A percentile compares a stretch with the other conserved stretches of the same genome.
Evolutionary conservation across 2,888 invertebrate genomes (phyloP).

Genomic region (Brenthis hecate): DNA sequence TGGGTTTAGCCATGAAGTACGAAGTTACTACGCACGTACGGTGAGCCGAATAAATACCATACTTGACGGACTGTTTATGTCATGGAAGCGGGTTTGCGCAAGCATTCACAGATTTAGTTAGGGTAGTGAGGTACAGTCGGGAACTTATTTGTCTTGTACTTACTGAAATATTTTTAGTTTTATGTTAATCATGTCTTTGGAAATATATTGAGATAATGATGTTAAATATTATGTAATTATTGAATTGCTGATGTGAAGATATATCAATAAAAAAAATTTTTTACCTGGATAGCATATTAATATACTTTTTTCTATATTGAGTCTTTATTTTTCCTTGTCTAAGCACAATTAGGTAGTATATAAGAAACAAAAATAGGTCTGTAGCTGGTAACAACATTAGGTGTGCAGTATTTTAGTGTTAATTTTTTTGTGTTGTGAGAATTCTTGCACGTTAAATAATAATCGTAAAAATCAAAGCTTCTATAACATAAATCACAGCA

Average conservation of each 20-base stretch:
- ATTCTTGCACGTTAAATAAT: background rate
- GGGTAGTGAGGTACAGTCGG: slow-evolving; percentile 70
- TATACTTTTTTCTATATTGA: too few relatives aligned
- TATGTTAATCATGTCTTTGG: background rate
- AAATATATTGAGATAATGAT: background rate
- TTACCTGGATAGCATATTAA: too few relatives aligned
- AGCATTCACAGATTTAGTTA: slow-evolving; percentile 82
- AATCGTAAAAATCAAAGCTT: slow-evolving; percentile 12
- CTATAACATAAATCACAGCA: slow-evolving; percentile 9
- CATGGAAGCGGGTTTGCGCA: slow-evolving; percentile 83
- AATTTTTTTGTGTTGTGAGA: too few relatives aligned
- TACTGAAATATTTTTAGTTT: slow-evolving; percentile 36
- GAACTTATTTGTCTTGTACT: slow-evolving; percentile 21
- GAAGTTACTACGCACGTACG: slow-evolving; percentile 47
- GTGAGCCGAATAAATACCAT: slow-evolving; percentile 60
- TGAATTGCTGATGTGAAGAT: too few relatives aligned
- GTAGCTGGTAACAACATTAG: too few relatives aligned
- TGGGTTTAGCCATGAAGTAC: slow-evolving; percentile 65
- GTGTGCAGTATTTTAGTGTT: too few relatives aligned
- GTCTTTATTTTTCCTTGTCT: too few relatives aligned
- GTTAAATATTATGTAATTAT: too few relatives aligned
- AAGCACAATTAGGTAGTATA: too few relatives aligned
- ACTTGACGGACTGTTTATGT: slow-evolving; percentile 77
- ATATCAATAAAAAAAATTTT: too few relatives aligned
- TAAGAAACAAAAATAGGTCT: too few relatives aligned